Conservation (phyloP, 2,113 vertebrate species). For the Tricholaema leucomelas region DNA sequence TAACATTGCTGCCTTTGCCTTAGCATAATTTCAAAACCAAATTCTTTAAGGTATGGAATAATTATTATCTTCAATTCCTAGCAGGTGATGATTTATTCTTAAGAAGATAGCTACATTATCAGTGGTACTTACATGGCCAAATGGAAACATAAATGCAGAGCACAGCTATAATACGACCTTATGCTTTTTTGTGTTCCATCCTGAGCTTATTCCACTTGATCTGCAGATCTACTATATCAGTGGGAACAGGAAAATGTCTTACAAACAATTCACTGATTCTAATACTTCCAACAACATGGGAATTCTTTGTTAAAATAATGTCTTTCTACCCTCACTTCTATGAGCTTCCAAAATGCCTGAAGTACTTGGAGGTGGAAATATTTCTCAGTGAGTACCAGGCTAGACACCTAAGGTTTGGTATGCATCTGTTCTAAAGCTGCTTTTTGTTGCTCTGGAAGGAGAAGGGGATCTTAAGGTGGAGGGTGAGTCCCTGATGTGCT, state of each 20-base stretch:
- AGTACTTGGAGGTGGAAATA: not conserved
- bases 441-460: not conserved
- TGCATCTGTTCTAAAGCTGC: not conserved
- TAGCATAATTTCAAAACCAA: not conserved
- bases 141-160: not conserved
- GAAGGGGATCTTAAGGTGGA: not conserved
- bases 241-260: not conserved
- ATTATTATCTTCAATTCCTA: not conserved
- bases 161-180: not conserved
- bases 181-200: rapidly evolving
- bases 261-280: not conserved
- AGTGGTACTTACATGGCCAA: not conserved
- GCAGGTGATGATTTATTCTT: not conserved
- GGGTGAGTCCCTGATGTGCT: not conserved
- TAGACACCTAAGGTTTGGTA: not conserved
- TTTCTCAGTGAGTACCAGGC: not conserved
- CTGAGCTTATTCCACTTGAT: not conserved
- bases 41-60: not conserved
- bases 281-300: not conserved
- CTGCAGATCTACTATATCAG: not conserved
- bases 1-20: not conserved
- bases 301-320: not conserved
- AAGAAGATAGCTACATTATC: not conserved
- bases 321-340: not conserved
- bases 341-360: not conserved